phyloP scores from a whole-genome alignment of 1,140 invertebrate genomes.

The Hyles euphorbiae region DNA sequence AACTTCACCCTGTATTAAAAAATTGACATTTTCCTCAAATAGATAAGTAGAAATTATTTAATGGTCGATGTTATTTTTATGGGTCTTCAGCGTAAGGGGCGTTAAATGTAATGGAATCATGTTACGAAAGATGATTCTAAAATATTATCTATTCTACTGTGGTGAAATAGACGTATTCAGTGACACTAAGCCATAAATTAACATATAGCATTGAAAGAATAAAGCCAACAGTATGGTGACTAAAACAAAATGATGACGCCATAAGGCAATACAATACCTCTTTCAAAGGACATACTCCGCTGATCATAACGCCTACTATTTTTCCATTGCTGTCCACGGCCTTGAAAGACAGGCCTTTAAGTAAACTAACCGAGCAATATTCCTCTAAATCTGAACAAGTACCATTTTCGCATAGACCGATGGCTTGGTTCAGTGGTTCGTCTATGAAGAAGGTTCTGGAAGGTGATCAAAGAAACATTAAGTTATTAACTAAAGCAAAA shows the following conservation, averaged over 20 bases:
- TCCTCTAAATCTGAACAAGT: conserved; percentile 80
- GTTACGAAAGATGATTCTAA: no score
- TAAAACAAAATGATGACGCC: not conserved
- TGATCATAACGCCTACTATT: conserved; percentile 77
- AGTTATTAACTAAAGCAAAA: not conserved
- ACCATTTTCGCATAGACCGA: conserved; percentile 77
- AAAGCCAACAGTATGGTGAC: not conserved
- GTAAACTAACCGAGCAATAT: conserved; percentile 76
- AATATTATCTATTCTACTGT: no score
- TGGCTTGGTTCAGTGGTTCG: conserved; percentile 80
- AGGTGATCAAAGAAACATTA: conserved; percentile 7
- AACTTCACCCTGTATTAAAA: no score
- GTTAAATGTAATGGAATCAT: no score
- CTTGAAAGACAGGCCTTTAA: conserved; percentile 79
- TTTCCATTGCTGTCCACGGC: conserved; percentile 77
- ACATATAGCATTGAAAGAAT: no score
- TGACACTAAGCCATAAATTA: no score
- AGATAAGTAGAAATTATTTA: no score
- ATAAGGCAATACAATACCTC: conserved; percentile 17
- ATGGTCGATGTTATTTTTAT: no score
- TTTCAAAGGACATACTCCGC: conserved; percentile 41
- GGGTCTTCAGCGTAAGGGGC: no score
- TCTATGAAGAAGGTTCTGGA: conserved; percentile 81
- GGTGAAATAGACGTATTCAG: no score
- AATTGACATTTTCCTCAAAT: no score